Evolutionary conservation across 2,113 vertebrate species (phyloP).

Genomic region (Helogale parvula): DNA sequence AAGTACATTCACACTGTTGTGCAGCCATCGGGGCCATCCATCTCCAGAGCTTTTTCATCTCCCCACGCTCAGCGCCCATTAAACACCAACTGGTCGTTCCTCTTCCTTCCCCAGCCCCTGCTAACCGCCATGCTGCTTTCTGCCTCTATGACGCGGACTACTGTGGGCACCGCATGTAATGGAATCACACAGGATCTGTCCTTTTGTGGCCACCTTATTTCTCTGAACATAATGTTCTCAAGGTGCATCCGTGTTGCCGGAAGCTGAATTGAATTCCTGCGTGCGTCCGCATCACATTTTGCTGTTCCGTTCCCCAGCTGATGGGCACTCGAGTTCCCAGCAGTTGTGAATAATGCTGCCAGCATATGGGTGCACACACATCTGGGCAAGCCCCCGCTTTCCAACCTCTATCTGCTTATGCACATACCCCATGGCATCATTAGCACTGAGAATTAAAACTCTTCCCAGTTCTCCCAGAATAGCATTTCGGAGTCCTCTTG

Average conservation of each 20-base stretch:
- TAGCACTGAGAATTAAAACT: background rate
- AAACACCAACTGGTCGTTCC: background rate
- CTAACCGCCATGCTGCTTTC: background rate
- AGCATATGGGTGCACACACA: background rate
- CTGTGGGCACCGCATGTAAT: background rate
- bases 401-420: background rate
- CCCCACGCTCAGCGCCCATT: background rate
- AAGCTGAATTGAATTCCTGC: background rate
- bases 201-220: background rate
- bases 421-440: background rate
- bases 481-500: background rate
- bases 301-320: accelerated
- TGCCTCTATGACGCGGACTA: background rate
- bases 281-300: accelerated
- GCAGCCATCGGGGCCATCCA: no score
- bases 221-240: background rate
- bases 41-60: background rate
- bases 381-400: background rate
- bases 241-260: background rate
- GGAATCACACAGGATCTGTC: background rate
- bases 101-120: background rate
- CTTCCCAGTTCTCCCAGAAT: background rate
- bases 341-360: background rate
- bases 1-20: background rate
- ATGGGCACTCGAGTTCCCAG: no score